Conservation (phyloP, 2,113 vertebrate species). For the Eulacestoma nigropectus region DNA sequence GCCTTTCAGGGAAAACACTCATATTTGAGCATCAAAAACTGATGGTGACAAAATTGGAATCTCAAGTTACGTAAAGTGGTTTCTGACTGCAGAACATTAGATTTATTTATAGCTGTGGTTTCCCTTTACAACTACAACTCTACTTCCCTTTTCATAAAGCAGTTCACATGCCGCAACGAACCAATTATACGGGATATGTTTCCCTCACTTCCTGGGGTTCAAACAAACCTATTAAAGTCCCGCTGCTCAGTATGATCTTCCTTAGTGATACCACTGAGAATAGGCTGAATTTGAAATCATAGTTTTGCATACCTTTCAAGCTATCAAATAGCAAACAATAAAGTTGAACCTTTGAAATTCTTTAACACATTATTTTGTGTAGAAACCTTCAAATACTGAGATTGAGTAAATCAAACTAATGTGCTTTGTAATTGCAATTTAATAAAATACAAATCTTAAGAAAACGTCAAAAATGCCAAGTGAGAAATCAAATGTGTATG, state of each 20-base stretch:
- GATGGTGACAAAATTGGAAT: conserved; percentile 23
- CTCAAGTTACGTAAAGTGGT: conserved; percentile 8
- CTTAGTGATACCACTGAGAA: conserved; percentile 61
- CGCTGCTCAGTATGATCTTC: conserved; percentile 56
- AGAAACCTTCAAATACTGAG: conserved; percentile 35
- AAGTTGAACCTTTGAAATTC: conserved; percentile 44
- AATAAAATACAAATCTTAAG: background rate
- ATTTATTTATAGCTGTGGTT: conserved; percentile 60
- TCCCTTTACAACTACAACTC: conserved; percentile 51
- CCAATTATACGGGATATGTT: conserved; percentile 59
- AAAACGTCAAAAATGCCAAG: background rate
- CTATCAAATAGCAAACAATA: conserved; percentile 54
- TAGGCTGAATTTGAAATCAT: conserved; percentile 61
- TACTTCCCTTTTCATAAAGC: conserved; percentile 56
- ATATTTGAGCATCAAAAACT: conserved; percentile 6
- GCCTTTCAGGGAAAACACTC: background rate
- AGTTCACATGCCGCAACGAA: conserved; percentile 60
- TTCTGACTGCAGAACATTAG: conserved; percentile 23
- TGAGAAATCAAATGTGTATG: background rate
- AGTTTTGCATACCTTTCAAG: conserved; percentile 64
- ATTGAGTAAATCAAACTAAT: background rate
- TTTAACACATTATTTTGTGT: background rate
- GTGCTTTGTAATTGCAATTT: background rate
- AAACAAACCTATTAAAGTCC: conserved; percentile 66
- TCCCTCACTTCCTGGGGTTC: conserved; percentile 51